Evolutionary conservation across 2,888 invertebrate species (phyloP), one percentile per base, ranked within the genome.

Genomic region (Linnaemya tessellans): DNA sequence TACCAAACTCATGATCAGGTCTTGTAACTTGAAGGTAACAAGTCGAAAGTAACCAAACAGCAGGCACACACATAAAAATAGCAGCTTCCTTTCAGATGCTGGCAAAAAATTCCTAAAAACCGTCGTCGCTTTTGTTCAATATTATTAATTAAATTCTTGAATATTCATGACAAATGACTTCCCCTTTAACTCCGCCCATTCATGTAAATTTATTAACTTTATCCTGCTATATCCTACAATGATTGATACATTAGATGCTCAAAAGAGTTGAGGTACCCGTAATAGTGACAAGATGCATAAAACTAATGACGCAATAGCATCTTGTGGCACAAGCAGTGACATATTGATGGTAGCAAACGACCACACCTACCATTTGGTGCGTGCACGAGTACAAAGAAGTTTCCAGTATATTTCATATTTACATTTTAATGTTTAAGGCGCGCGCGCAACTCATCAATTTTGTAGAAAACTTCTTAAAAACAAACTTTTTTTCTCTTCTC

Each of bases 111-210:
- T 7, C 18, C 8, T n/a, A 18, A 49, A 51, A 51, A 38, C 15
- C 10, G 25, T 75, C 15, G 13, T 11, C 25, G 30, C n/a, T 65
- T 65, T 58, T 41, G 15, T 54, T 30, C 68, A 22, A n/a, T 56
- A 77, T 86, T 80, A 87, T 87, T 87, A 87, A 87, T 86, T 87
- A 86, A 87, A 68, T 74, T 74, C 71, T 84, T 87, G 75, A 86
- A 86, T 86, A 87, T 87, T 87, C 84, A 87, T 82, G 86, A 87
- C 87, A 86, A 87, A 87, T 87, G 80, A 80, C 70, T 84, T 79
- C 82, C 86, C 81, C 79, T 64, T 73, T 62, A 79, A 79, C 64
- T 81, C 73, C 86, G 84, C 86, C 84, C 73, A 71, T 67, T 67
- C 43, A 78, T 60, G 78, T 22, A 65, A 71, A 71, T 77, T 82